Conservation (phyloP, 2,888 invertebrate species). For the Xestia rhomboidea region DNA sequence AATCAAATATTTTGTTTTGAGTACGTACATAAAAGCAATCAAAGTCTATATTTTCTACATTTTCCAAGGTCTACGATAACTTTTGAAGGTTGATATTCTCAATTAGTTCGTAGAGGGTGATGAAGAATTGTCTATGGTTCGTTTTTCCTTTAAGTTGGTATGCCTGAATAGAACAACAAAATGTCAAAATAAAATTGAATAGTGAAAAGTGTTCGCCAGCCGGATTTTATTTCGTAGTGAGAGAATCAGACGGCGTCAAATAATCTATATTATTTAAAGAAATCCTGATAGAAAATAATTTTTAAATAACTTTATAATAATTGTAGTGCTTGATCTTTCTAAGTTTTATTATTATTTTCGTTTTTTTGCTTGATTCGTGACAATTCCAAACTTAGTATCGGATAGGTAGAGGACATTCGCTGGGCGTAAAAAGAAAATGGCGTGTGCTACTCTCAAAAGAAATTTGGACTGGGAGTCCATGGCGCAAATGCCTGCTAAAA, state of each 20-base stretch:
- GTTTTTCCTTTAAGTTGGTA: slow-evolving; percentile 68
- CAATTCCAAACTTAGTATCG: slow-evolving; percentile 76
- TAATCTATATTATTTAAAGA: slow-evolving; percentile 83
- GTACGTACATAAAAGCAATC: neutral
- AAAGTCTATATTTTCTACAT: neutral
- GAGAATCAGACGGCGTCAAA: slow-evolving; percentile 76
- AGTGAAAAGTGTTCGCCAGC: slow-evolving; percentile 80
- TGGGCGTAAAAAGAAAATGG: slow-evolving; percentile 95
- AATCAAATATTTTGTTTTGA: neutral
- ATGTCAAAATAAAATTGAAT: slow-evolving; percentile 82
- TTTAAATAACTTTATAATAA: slow-evolving; percentile 75
- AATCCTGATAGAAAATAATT: slow-evolving; percentile 80
- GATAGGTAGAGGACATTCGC: slow-evolving; percentile 87
- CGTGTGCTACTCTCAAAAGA: slow-evolving; percentile 99
- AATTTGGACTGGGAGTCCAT: slow-evolving; percentile 98
- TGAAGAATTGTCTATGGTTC: slow-evolving; percentile 58
- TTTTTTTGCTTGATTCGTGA: slow-evolving; percentile 77
- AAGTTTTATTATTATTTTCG: slow-evolving; percentile 82
- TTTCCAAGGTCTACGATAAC: neutral
- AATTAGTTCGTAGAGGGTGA: neutral
- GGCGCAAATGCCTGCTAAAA: slow-evolving; percentile 96
- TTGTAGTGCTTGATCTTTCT: slow-evolving; percentile 76
- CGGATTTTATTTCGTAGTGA: slow-evolving; percentile 83
- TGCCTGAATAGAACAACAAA: slow-evolving; percentile 70
- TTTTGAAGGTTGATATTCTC: slow-evolving; percentile 39